phyloP scores from a whole-genome alignment of 2,797 vertebrate species.

The Micropoecilia bifurca region DNA sequence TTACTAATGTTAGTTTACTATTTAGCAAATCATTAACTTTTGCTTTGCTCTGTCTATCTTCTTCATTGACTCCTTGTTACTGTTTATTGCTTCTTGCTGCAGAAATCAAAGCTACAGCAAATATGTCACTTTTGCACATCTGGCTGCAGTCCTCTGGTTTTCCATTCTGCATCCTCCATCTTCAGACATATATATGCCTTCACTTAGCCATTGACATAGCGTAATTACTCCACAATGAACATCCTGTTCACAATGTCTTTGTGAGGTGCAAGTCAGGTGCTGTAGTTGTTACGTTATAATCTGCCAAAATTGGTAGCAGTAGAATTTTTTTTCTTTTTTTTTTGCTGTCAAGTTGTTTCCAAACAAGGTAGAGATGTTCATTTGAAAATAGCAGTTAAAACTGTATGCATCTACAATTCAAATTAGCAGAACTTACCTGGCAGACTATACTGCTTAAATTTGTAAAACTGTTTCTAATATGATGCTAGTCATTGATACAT shows the following conservation, averaged over 20 bases:
- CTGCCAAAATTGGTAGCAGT: neutral
- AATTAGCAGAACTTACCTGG: neutral
- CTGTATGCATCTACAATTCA: neutral
- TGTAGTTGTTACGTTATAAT: neutral
- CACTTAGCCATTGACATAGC: neutral
- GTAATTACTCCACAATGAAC: neutral
- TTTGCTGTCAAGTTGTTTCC: neutral
- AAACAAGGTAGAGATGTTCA: neutral
- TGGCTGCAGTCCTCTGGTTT: neutral
- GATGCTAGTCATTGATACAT: neutral
- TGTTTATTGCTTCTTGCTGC: no score
- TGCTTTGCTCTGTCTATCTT: neutral
- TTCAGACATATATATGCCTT: neutral
- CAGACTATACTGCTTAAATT: neutral
- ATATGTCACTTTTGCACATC: no score
- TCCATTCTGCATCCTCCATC: neutral
- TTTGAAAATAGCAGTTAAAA: neutral
- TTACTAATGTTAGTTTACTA: neutral
- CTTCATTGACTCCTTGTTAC: no score
- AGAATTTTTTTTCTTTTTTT: neutral
- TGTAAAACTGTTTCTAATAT: neutral
- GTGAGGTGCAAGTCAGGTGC: neutral
- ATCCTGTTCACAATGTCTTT: neutral
- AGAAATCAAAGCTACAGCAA: no score
- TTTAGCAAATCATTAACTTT: neutral